Base-by-base conservation (phyloP, 2,113 vertebrate genomes). In the Eubucco bourcierii region DNA sequence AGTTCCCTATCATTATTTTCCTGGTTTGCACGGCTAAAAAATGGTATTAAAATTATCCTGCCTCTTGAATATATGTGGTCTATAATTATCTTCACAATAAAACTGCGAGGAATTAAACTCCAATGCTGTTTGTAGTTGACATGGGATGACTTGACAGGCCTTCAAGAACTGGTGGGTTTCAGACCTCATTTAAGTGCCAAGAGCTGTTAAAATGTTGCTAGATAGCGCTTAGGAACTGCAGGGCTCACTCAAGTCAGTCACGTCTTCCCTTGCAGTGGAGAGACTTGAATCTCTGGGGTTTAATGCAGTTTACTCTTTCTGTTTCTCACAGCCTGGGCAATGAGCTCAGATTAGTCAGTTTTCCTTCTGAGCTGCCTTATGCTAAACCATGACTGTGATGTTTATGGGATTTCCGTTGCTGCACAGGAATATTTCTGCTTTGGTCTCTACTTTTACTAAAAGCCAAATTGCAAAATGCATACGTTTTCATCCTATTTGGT, bases 61-160 rank as follows among this genome's bases (percentile, higher is more conserved):
- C 91, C 80, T 91, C 88, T 83, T 75, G 27, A 90, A 61, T 91
- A 75, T 78, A 47, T 53, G 25, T 52, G 63, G 44, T 55, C 63
- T 95, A 21, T 94, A 92, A 96, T 96, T 93, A 96, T 81, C 95
- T 91, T 86, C 70, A 73, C 77, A 90, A 92, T 90, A 94, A 93
- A 95, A 90, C 44, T 33, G 58, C 0, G 34, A 90, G 66, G 70
- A 92, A 76, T 95, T 94, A 93, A 84, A n/a, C 85, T 90, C 50
- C 70, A 55, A 47, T 25, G 61, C 14, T 55, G 65, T 92, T 94
- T 65, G 74, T 64, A 75, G 70, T 59, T 93, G 80, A 80, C 79
- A 66, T 84, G 79, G 53, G 64, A 58, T 92, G 72, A 89, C 5
- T 28, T 80, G 89, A 87, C 53, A 89, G 76, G 50, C 47, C 73